Percentiles rank a stretch among this genome's conserved stretches.
These are phyloP conservation scores for Xenus cinereus DNA, from an alignment of 2,113 vertebrate genomes.

Conservation along the genomic window DNA sequence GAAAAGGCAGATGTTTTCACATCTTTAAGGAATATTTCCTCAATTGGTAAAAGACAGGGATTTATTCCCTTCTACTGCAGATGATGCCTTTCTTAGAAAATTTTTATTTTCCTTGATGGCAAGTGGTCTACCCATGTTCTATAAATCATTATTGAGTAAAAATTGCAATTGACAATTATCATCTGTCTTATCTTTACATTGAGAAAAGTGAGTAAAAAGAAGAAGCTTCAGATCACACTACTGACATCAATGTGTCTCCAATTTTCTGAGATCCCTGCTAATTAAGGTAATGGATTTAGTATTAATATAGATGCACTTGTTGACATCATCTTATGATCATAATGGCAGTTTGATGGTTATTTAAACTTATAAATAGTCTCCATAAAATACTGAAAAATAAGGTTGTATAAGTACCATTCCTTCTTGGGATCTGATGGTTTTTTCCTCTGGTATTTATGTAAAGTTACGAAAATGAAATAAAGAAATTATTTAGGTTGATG, in stretches of 20 bases:
- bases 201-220: not conserved
- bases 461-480: not conserved
- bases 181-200: not conserved
- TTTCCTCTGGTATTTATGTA: accelerated
- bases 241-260: not conserved
- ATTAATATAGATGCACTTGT: not conserved
- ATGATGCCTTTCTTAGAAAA: not conserved
- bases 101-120: not conserved
- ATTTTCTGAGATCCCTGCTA: not conserved
- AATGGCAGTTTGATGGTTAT: not conserved
- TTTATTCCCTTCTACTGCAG: not conserved
- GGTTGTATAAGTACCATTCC: not conserved
- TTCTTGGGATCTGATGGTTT: not conserved
- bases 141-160: not conserved
- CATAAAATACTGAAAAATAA: not conserved
- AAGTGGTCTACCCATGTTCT: not conserved
- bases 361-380: not conserved
- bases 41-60: not conserved
- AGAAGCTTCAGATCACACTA: not conserved
- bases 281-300: not conserved
- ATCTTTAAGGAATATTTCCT: not conserved
- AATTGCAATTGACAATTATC: not conserved
- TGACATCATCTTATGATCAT: not conserved
- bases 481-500: not conserved
- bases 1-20: not conserved